Percentiles rank a stretch among this genome's conserved stretches.
Evolutionary conservation across 2,113 vertebrate species (phyloP).

Genomic region (Platichthys stellatus): DNA sequence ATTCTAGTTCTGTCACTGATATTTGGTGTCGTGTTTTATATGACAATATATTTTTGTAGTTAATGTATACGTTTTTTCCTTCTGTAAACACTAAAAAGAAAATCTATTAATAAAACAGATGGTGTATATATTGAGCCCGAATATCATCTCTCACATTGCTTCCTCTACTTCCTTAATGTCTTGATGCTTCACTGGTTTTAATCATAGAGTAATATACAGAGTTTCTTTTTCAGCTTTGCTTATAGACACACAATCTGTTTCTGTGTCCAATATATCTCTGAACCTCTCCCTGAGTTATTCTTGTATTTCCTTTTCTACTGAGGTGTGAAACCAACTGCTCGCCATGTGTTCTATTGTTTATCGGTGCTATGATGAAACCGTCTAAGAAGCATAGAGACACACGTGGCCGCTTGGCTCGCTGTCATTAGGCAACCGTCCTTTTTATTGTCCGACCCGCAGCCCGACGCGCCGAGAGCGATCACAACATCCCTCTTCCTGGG

Average conservation of each 20-base stretch:
- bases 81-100: conserved; percentile 22
- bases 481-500: too few relatives aligned
- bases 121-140: neutral
- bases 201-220: neutral
- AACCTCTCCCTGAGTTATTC: conserved; percentile 45
- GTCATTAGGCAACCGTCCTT: neutral
- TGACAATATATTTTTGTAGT: conserved; percentile 47
- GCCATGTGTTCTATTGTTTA: conserved; percentile 15
- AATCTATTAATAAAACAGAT: conserved; percentile 41
- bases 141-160: conserved; percentile 1
- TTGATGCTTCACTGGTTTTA: conserved; percentile 16
- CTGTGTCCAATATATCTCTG: conserved; percentile 29
- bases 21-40: conserved; percentile 13
- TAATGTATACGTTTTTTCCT: conserved; percentile 3
- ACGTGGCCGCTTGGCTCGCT: neutral
- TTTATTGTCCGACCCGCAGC: too few relatives aligned
- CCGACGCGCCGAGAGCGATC: too few relatives aligned
- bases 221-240: conserved; percentile 35
- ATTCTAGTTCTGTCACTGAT: neutral
- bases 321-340: conserved; percentile 57
- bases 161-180: conserved; percentile 10
- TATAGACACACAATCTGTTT: conserved; percentile 12
- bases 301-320: conserved; percentile 56
- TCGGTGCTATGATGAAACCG: neutral
- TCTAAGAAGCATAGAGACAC: neutral